These are phyloP conservation scores for Drosophila merina DNA, from an alignment of 2,888 invertebrate species.

Conservation along the genomic window DNA sequence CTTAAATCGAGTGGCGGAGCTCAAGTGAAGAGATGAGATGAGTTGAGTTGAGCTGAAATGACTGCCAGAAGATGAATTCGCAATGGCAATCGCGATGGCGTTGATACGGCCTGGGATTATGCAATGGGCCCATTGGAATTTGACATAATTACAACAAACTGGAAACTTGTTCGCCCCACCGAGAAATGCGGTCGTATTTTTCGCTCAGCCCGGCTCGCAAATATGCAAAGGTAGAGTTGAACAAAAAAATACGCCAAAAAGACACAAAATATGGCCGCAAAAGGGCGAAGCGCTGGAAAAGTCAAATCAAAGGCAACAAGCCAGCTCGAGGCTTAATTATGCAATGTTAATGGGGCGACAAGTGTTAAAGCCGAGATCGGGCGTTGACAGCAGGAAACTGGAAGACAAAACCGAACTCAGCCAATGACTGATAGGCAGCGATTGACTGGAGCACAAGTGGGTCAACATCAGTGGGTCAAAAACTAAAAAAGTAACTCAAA, in stretches of 20 bases:
- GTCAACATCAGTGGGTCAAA: slow-evolving; percentile 73
- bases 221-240: slow-evolving; percentile 63
- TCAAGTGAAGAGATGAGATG: slow-evolving; percentile 5
- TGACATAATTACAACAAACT: slow-evolving; percentile 64
- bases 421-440: slow-evolving; percentile 30
- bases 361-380: slow-evolving; percentile 56
- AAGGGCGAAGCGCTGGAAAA: slow-evolving; percentile 67
- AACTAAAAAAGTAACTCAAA: slow-evolving; percentile 33
- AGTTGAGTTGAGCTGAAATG: background rate
- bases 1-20: slow-evolving; percentile 2
- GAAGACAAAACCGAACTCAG: slow-evolving; percentile 17
- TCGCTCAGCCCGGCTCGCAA: slow-evolving; percentile 52
- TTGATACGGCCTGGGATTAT: slow-evolving; percentile 51
- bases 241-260: slow-evolving; percentile 9
- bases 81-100: slow-evolving; percentile 18
- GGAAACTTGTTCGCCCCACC: slow-evolving; percentile 74
- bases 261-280: slow-evolving; percentile 25
- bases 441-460: slow-evolving; percentile 52
- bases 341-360: slow-evolving; percentile 68
- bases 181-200: slow-evolving; percentile 68
- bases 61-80: slow-evolving; percentile 40
- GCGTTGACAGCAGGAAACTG: slow-evolving; percentile 55
- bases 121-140: slow-evolving; percentile 61
- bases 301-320: slow-evolving; percentile 40
- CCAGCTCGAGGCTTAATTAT: slow-evolving; percentile 50